phyloP scores from a whole-genome alignment of 2,113 vertebrate genomes.

The Raja brachyura region DNA sequence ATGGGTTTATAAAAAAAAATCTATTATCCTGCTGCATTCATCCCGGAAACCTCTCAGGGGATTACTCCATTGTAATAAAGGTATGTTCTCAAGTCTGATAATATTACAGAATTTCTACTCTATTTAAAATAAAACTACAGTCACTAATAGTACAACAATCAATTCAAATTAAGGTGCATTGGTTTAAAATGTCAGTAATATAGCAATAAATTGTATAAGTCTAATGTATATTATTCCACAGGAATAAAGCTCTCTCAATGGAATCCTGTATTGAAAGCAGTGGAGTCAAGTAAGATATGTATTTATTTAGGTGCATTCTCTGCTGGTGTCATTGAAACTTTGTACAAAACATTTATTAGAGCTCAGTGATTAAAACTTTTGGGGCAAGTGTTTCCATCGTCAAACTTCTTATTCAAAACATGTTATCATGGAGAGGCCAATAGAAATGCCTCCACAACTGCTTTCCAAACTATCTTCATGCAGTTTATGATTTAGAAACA shows the following conservation, averaged over 20 bases:
- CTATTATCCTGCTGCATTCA: background rate
- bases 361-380: background rate
- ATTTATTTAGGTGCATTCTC: background rate
- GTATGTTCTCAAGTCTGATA: background rate
- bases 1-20: background rate
- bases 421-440: background rate
- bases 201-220: background rate
- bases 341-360: too few relatives aligned
- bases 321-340: background rate
- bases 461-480: background rate
- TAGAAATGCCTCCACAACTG: background rate
- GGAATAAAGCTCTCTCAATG: background rate
- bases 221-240: slow-evolving; percentile 19
- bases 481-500: background rate
- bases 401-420: background rate
- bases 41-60: background rate
- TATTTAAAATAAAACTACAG: background rate
- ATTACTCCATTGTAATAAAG: slow-evolving; percentile 10
- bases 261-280: background rate
- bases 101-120: background rate
- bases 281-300: background rate
- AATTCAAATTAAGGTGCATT: background rate
- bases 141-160: background rate
- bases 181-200: background rate
- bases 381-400: background rate